A percentile compares a stretch with the other conserved stretches of the same genome.
Evolutionary conservation across 2,113 vertebrate species (phyloP).

Genomic region (Mungos mungo): DNA sequence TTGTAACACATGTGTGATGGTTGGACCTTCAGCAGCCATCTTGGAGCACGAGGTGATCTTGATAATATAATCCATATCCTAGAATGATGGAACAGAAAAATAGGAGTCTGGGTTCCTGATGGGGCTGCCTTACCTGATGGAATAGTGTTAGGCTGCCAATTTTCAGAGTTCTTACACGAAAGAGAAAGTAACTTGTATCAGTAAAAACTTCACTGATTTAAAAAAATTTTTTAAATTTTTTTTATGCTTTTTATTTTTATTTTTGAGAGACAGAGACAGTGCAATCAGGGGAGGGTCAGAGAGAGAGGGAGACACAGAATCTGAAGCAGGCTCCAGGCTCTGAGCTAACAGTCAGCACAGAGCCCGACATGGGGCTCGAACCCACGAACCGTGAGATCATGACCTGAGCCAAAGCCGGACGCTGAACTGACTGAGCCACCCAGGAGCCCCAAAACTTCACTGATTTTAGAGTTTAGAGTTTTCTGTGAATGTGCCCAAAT

Average conservation of each 20-base stretch:
- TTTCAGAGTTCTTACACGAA: neutral
- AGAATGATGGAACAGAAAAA: neutral
- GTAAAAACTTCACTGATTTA: neutral
- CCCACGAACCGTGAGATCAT: too few species aligned
- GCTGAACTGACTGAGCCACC: too few species aligned
- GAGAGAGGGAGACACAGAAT: too few species aligned
- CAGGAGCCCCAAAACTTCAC: neutral
- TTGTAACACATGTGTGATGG: neutral
- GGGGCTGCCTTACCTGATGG: neutral
- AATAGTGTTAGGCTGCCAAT: neutral
- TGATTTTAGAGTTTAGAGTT: constrained; percentile 21
- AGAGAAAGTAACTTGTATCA: neutral
- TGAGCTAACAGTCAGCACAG: too few species aligned
- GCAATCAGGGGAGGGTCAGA: too few species aligned
- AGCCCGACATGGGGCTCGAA: too few species aligned
- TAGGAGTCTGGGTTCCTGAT: neutral
- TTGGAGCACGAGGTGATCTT: neutral
- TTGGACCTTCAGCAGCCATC: neutral
- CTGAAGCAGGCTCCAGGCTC: too few species aligned
- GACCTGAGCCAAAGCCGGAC: too few species aligned
- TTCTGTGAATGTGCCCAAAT: neutral
- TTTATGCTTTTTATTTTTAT: too few species aligned
- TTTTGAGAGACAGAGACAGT: too few species aligned
- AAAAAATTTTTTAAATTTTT: too few species aligned
- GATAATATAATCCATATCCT: neutral